A percentile compares a stretch with the other conserved stretches of the same genome.
Evolutionary conservation across 2,113 vertebrate species (phyloP).

Genomic region (Scartelaos histophorus): DNA sequence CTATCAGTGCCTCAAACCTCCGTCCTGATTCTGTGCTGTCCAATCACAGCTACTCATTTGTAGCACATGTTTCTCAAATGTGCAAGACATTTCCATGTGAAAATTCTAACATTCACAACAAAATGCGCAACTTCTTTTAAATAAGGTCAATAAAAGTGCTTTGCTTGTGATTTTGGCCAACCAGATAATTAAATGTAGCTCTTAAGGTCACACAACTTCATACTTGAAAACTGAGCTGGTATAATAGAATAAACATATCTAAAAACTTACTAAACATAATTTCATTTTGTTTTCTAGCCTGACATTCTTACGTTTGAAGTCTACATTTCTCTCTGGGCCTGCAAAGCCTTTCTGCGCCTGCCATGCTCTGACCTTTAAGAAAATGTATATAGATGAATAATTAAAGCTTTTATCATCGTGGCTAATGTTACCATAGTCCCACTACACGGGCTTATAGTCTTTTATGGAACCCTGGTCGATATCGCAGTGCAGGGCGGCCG

Average conservation of each 20-base stretch:
- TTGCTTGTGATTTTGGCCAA: too few species aligned
- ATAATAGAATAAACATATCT: not conserved
- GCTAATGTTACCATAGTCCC: conserved; percentile 7
- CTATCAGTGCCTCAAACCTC: too few species aligned
- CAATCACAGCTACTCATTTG: too few species aligned
- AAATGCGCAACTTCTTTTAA: too few species aligned
- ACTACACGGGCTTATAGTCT: conserved; percentile 14
- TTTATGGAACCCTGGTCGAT: conserved; percentile 12
- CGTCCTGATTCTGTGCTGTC: too few species aligned
- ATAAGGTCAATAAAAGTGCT: too few species aligned
- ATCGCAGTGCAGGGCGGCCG: conserved; percentile 13
- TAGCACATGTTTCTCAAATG: too few species aligned
- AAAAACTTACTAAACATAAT: not conserved
- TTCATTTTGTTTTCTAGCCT: conserved; percentile 66
- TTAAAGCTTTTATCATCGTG: conserved; percentile 3
- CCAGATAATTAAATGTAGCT: not conserved
- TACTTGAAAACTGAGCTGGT: not conserved
- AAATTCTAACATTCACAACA: too few species aligned
- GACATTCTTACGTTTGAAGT: not conserved
- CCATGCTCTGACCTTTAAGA: conserved; percentile 15
- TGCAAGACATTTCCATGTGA: too few species aligned
- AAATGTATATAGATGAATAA: conserved; percentile 7
- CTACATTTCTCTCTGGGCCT: not conserved
- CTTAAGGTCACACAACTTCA: not conserved
- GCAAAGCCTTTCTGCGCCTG: not conserved